A percentile compares a stretch with the other conserved stretches of the same genome.
Conservation (phyloP, 2,888 invertebrate species). For the Plagodis dolabraria region DNA sequence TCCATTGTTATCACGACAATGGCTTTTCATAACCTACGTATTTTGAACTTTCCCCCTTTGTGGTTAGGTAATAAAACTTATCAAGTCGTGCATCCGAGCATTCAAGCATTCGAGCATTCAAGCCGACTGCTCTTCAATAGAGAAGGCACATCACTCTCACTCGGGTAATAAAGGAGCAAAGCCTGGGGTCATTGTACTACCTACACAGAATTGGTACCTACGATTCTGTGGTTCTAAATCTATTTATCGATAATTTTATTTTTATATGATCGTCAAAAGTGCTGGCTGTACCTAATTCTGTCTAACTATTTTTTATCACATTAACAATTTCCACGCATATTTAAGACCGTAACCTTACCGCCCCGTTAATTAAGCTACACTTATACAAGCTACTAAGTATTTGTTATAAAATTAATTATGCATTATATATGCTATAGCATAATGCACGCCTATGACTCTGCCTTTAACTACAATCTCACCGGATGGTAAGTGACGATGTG, state of each 20-base stretch:
- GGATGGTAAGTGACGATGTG: too few species aligned
- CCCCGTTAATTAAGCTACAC: too few species aligned
- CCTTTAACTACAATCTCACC: too few species aligned
- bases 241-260: background rate
- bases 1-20: slow-evolving; percentile 14
- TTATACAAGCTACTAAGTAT: too few species aligned
- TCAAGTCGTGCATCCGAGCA: slow-evolving; percentile 38
- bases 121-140: slow-evolving; percentile 45
- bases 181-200: slow-evolving; percentile 42
- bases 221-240: background rate
- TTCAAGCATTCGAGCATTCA: slow-evolving; percentile 27
- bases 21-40: slow-evolving; percentile 1
- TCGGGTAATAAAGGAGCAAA: slow-evolving; percentile 26
- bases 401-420: too few species aligned
- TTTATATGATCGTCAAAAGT: too few species aligned
- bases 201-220: slow-evolving; percentile 36
- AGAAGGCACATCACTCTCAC: slow-evolving; percentile 33
- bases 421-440: too few species aligned
- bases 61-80: slow-evolving; percentile 44
- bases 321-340: too few species aligned
- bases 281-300: too few species aligned
- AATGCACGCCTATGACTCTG: too few species aligned
- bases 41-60: slow-evolving; percentile 36
- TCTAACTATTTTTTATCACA: too few species aligned
- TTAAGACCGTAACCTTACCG: too few species aligned